These are phyloP conservation scores for Vanessa cardui DNA, from an alignment of 2,888 invertebrate genomes.

Conservation along the genomic window DNA sequence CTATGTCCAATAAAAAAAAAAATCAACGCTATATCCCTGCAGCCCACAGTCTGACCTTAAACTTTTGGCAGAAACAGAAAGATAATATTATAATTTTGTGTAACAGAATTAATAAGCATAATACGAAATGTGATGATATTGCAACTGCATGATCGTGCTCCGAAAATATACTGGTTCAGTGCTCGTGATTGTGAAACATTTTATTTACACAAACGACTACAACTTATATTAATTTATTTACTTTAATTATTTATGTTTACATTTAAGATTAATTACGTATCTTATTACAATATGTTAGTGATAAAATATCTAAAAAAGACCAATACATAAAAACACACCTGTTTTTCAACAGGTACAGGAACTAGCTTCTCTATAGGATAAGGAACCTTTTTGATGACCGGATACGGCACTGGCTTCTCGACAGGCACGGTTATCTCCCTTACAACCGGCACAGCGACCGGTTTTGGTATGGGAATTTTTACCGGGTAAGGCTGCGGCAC, in stretches of 20 bases:
- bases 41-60: no score
- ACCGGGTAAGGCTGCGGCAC: slow-evolving; percentile 90
- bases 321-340: slow-evolving; percentile 66
- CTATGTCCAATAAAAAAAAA: no score
- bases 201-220: slow-evolving; percentile 2
- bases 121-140: background rate
- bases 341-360: slow-evolving; percentile 88
- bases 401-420: slow-evolving; percentile 85
- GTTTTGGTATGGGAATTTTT: slow-evolving; percentile 87
- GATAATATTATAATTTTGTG: background rate
- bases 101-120: background rate
- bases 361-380: slow-evolving; percentile 89
- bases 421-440: slow-evolving; percentile 82
- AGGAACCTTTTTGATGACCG: slow-evolving; percentile 87
- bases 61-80: no score
- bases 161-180: background rate
- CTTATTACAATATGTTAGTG: background rate
- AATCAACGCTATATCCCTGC: no score
- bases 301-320: background rate
- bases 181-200: slow-evolving; percentile 8
- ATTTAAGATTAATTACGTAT: no score
- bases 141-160: slow-evolving; percentile 5
- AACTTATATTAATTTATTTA: background rate
- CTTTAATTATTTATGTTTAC: background rate
- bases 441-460: slow-evolving; percentile 86